Evolutionary conservation across 2,113 vertebrate species (phyloP).

Genomic region (Sylvietta virens): DNA sequence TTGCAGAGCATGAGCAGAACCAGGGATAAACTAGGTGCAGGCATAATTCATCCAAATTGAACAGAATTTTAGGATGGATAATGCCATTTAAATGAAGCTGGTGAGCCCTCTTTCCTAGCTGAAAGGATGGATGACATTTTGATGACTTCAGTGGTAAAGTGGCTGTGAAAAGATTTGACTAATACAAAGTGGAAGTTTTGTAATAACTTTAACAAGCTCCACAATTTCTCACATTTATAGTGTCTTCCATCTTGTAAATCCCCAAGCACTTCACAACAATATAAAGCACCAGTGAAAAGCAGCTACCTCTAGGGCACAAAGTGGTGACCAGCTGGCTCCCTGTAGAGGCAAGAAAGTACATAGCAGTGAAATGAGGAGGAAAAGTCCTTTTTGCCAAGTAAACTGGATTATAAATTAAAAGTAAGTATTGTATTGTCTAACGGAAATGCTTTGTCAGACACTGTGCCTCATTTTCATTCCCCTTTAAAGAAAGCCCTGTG

Average conservation of each 20-base stretch:
- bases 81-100: background rate
- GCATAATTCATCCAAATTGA: background rate
- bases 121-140: conserved; percentile 54
- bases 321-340: conserved; percentile 34
- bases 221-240: conserved; percentile 54
- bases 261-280: conserved; percentile 51
- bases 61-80: background rate
- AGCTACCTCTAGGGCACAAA: conserved; percentile 56
- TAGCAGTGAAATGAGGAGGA: conserved; percentile 4
- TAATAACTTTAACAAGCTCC: conserved; percentile 49
- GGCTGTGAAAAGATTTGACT: conserved; percentile 44
- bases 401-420: conserved; percentile 57
- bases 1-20: background rate
- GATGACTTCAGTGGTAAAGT: conserved; percentile 48
- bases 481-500: conserved; percentile 16
- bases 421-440: conserved; percentile 44
- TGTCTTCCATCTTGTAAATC: conserved; percentile 60
- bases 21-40: background rate
- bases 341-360: background rate
- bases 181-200: conserved; percentile 50
- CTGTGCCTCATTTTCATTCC: conserved; percentile 3
- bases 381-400: conserved; percentile 18
- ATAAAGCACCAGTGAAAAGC: conserved; percentile 46
- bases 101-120: background rate
- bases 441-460: conserved; percentile 48